Evolutionary conservation across 2,888 invertebrate genomes (phyloP), one percentile per base, ranked within the genome.

Genomic region (Dermolepida albohirtum): DNA sequence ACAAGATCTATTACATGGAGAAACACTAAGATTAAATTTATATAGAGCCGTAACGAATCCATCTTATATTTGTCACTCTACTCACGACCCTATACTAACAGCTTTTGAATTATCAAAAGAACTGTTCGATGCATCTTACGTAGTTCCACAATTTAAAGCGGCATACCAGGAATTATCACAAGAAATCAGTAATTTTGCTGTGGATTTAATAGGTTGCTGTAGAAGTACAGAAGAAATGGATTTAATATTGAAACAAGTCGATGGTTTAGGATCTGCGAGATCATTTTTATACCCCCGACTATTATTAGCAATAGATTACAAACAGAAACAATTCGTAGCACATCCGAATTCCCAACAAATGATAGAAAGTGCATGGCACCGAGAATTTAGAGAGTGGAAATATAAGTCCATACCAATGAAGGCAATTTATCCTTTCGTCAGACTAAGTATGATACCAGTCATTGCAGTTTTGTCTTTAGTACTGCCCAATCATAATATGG

Each of bases 301-400:
- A 5, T 84, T 90, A 40, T 84, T 90, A 79, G 92, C 92, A 0
- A 86, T 92, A 74, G 87, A 90, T 75, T 88, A 86, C 74, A 87
- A 87, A 71, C 91, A 92, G 76, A 91, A 90, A 77, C 88, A 88
- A 78, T 92, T 92, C 77, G 90, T 92, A 0, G 90, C 91, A 2
- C 91, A 92, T 81, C 89, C 91, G 0, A 89, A 91, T 78, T 88
- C 90, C 17, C 92, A 92, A 78, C 89, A 90, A 82, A 78, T 83
- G 41, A 76, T 92, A 73, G 89, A 90, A 72, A 86, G 86, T 34
- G 87, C 88, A 66, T 92, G 92, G 92, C 83, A 86, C 47, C 90
- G 89, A 1, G 79, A 79, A 59, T 83, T 82, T 82, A 77, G 79
- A 66, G 79, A 81, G 34, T 83, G 82, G 73, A 80, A 78, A 68